These are phyloP conservation scores for Anabas testudineus DNA, from an alignment of 2,797 vertebrate species.

Conservation along the genomic window DNA sequence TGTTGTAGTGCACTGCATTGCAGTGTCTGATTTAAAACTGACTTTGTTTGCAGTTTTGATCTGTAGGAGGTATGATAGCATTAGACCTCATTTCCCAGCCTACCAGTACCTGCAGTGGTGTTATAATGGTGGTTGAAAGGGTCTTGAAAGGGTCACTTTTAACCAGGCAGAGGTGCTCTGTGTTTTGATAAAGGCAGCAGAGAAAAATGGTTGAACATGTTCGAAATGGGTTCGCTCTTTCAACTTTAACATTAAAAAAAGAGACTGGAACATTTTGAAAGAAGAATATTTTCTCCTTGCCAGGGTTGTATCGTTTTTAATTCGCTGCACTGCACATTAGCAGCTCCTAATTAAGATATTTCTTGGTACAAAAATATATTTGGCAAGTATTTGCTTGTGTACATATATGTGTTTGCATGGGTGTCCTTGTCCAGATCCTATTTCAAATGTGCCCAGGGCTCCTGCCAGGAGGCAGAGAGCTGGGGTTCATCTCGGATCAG, in stretches of 20 bases:
- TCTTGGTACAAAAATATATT: conserved; percentile 12
- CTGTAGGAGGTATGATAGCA: conserved; percentile 22
- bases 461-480: conserved; percentile 34
- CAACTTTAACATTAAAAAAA: conserved; percentile 27
- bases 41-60: conserved; percentile 23
- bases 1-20: background rate
- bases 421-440: conserved; percentile 26
- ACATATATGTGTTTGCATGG: background rate
- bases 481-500: conserved; percentile 47
- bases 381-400: background rate
- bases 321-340: conserved; percentile 26
- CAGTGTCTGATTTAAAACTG: conserved; percentile 26
- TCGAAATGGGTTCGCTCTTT: conserved; percentile 44
- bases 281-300: conserved; percentile 1
- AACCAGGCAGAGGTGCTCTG: conserved; percentile 24
- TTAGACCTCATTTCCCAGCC: conserved; percentile 24
- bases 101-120: conserved; percentile 9
- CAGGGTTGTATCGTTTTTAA: conserved; percentile 22
- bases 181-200: conserved; percentile 25
- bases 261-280: conserved; percentile 32
- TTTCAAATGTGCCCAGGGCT: conserved; percentile 41
- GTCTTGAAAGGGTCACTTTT: conserved; percentile 20
- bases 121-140: conserved; percentile 31
- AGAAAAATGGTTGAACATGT: conserved; percentile 18
- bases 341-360: conserved; percentile 5